phyloP scores from a whole-genome alignment of 2,113 vertebrate genomes.

The Cyprinodon brontotheroides region DNA sequence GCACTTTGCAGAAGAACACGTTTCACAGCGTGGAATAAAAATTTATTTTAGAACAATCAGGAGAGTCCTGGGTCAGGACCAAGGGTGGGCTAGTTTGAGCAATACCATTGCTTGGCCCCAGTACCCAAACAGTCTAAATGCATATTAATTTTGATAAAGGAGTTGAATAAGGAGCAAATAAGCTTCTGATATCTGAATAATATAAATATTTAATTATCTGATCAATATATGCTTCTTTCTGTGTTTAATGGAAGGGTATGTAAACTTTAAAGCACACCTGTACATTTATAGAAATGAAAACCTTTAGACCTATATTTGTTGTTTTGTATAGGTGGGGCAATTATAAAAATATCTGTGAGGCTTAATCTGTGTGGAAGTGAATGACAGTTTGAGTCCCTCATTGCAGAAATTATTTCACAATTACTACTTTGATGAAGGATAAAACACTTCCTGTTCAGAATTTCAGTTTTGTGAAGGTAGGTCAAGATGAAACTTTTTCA shows the following conservation, averaged over 20 bases:
- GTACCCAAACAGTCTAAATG: neutral
- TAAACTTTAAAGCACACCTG: too few relatives aligned
- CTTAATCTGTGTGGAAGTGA: neutral
- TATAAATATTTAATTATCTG: neutral
- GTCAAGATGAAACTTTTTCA: neutral
- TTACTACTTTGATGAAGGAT: too few relatives aligned
- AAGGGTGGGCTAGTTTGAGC: neutral
- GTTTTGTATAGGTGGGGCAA: too few relatives aligned
- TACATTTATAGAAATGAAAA: too few relatives aligned
- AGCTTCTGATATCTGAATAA: too few relatives aligned
- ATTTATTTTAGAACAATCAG: neutral
- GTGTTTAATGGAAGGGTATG: neutral
- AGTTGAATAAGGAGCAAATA: too few relatives aligned
- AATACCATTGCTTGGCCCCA: neutral
- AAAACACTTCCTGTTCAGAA: neutral
- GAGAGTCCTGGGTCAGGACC: neutral
- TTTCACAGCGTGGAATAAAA: neutral
- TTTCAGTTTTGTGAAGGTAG: neutral
- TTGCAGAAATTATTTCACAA: too few relatives aligned
- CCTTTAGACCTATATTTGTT: too few relatives aligned
- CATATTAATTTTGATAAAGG: neutral
- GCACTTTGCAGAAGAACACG: neutral
- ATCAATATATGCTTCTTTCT: neutral
- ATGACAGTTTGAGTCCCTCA: too few relatives aligned
- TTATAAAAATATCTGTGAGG: too few relatives aligned